Base-by-base conservation (phyloP, 2,797 vertebrate species). In the Karalla daura region DNA sequence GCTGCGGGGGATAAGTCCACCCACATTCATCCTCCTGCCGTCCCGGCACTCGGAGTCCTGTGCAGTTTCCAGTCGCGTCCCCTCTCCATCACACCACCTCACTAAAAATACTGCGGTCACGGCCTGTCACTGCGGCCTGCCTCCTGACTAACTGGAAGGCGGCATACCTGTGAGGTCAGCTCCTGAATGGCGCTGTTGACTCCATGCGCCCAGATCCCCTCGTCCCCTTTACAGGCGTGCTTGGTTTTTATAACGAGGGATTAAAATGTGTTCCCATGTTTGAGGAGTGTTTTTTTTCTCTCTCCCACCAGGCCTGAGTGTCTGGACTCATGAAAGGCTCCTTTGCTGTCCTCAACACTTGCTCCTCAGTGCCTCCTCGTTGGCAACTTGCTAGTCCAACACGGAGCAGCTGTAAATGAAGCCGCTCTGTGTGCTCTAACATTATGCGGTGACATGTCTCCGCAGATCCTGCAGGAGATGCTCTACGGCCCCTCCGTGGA, bases 401-500 rank as follows among this genome's bases (percentile, higher is more conserved):
- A 65, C 32, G 23, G 24, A 41, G 24, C 55, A 13, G 18, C 33
- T 70, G 61, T n/a, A 41, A 21, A 20, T 35, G 33, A n/a, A 17
- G 9, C 3, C 12, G 8, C 41, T 33, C 39, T 64, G 32, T 40
- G 13, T 72, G 32, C 60, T 76, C 35, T 78, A 41, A 64, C 39
- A 59, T 27, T 56, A 63, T 53, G 20, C 5, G 61, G 24, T 36
- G 20, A 49, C 32, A 37, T 73, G 54, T 65, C 58, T 63, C 53
- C 72, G 62, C 84, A 99, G 98, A 99, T 99, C 83, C 94, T 99
- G 28, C 95, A 98, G 87, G 98, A 99, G 89, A 95, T 98, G 96
- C 91, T 95, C 15, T 99, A 99, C 0, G 97, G 97, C 21, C 94
- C 97, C 0, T 96, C 97, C 0, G 98, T 99, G 7, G 98, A 99